Conservation (phyloP, 1,140 invertebrate species). For the Aphaenogaster rudis region DNA sequence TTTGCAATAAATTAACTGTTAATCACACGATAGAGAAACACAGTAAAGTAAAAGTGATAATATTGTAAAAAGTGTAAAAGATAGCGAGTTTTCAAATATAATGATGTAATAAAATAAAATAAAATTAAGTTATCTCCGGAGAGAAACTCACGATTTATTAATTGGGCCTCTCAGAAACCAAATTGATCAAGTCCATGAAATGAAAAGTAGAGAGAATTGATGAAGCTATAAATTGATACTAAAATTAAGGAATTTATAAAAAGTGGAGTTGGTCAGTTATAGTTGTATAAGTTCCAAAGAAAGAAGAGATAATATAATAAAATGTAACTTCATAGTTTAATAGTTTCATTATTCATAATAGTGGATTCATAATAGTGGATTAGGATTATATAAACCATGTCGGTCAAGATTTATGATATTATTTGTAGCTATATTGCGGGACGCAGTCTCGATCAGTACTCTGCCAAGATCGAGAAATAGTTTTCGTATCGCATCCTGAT, state of each 20-base stretch:
- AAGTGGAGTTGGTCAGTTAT: not conserved
- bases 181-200: not conserved
- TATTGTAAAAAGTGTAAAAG: not conserved
- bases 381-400: constrained; percentile 21
- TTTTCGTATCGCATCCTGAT: not conserved
- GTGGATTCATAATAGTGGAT: not conserved
- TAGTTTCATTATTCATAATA: not conserved
- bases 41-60: not conserved
- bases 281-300: not conserved
- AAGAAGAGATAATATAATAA: not conserved
- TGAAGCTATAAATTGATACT: not conserved
- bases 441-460: not conserved
- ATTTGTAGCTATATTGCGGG: not conserved
- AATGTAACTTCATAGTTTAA: not conserved
- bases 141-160: not conserved
- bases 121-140: not conserved
- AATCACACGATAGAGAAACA: not conserved
- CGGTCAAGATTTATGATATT: not conserved
- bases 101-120: not conserved
- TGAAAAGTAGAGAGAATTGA: not conserved
- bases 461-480: constrained; percentile 3
- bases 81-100: not conserved
- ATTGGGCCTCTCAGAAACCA: not conserved
- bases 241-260: constrained; percentile 4
- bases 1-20: not conserved